phyloP scores from a whole-genome alignment of 1,140 invertebrate genomes.

The Micrasema minimum region DNA sequence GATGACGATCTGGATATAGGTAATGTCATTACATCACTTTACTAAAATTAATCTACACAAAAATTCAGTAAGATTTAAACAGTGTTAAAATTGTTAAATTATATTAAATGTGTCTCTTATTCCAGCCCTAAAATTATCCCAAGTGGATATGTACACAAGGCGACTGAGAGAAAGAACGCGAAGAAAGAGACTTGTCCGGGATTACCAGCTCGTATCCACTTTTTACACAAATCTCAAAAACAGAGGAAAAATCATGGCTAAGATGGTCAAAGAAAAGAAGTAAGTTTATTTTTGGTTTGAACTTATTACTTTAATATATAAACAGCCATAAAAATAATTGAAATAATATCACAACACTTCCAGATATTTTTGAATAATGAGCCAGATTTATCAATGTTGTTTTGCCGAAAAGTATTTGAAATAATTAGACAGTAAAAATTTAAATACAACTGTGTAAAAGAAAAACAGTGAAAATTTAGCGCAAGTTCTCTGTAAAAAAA shows the following conservation, averaged over 20 bases:
- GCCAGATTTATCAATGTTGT: too few species aligned
- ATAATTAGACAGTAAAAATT: too few species aligned
- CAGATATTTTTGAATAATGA: too few species aligned
- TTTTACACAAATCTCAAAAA: slow-evolving; percentile 76
- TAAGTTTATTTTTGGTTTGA: slow-evolving; percentile 61
- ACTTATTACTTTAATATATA: too few species aligned
- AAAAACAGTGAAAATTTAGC: too few species aligned
- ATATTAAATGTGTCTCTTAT: slow-evolving; percentile 48
- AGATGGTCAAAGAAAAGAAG: slow-evolving; percentile 80
- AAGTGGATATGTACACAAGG: slow-evolving; percentile 91
- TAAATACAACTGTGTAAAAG: too few species aligned
- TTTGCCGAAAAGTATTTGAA: too few species aligned
- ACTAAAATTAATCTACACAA: too few species aligned
- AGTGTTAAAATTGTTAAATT: not conserved
- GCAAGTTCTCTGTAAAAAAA: too few species aligned
- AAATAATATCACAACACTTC: too few species aligned
- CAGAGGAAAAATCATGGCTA: slow-evolving; percentile 73
- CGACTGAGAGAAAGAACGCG: slow-evolving; percentile 86
- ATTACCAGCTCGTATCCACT: slow-evolving; percentile 85
- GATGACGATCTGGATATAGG: slow-evolving; percentile 90
- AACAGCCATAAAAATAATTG: too few species aligned
- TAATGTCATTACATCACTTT: slow-evolving; percentile 48
- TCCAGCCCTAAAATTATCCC: slow-evolving; percentile 75
- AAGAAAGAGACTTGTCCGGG: slow-evolving; percentile 86
- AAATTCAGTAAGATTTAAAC: not conserved